phyloP scores from a whole-genome alignment of 2,888 invertebrate genomes.

The Entomobrya multifasciata region DNA sequence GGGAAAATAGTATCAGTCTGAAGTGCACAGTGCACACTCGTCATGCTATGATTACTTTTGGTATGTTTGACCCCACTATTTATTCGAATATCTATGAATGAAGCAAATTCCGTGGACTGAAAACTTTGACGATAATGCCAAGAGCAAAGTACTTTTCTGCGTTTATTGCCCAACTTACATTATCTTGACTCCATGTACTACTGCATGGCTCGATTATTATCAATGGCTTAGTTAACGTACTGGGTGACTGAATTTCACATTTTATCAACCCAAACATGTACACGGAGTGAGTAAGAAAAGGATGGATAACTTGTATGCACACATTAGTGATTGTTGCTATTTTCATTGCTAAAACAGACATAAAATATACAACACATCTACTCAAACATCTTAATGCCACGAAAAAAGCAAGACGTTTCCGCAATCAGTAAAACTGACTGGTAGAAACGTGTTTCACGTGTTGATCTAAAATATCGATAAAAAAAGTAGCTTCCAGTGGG shows the following conservation, averaged over 20 bases:
- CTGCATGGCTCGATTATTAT: not conserved
- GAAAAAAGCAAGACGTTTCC: conserved; percentile 49
- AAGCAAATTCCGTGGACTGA: not conserved
- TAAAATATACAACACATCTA: not conserved
- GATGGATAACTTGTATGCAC: not conserved
- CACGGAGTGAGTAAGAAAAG: not conserved
- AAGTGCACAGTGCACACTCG: not conserved
- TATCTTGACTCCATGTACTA: not conserved
- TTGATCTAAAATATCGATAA: not conserved
- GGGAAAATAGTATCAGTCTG: too few relatives aligned
- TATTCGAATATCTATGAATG: not conserved
- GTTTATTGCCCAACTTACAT: conserved; percentile 58
- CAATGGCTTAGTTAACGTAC: not conserved
- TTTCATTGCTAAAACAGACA: too few relatives aligned
- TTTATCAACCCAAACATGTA: conserved; percentile 22
- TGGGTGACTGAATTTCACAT: conserved; percentile 68
- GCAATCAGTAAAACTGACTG: not conserved
- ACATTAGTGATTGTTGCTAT: not conserved
- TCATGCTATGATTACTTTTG: not conserved
- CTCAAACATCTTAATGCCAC: not conserved
- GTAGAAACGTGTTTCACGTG: not conserved
- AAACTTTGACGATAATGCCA: conserved; percentile 52
- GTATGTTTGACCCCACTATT: not conserved
- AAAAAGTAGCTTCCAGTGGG: not conserved
- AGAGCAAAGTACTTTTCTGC: conserved; percentile 67